Percentiles rank a stretch among this genome's conserved stretches.
Conservation (phyloP, 2,888 invertebrate species). For the Cyaniris semiargus region DNA sequence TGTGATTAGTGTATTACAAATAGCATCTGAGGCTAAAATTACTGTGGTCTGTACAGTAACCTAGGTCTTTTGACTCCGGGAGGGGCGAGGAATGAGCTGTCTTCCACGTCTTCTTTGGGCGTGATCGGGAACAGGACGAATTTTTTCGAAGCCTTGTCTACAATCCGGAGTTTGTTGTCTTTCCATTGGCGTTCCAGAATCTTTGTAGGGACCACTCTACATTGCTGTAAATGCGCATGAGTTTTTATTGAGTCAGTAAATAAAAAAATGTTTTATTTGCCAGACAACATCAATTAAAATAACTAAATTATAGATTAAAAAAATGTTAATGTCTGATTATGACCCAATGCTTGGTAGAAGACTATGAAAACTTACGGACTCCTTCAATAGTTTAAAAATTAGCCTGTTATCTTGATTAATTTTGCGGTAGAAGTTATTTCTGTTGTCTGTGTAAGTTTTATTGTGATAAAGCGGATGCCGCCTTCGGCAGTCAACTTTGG, state of each 20-base stretch:
- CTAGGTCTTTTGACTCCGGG: constrained; percentile 55
- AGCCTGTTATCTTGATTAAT: constrained; percentile 49
- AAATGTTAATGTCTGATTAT: no score
- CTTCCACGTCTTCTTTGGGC: constrained; percentile 51
- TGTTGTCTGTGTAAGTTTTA: constrained; percentile 46
- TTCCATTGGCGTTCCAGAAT: constrained; percentile 51
- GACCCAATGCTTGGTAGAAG: no score
- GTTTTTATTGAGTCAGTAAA: background rate
- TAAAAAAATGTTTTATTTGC: no score
- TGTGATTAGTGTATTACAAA: no score
- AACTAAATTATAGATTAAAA: no score
- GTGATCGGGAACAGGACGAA: constrained; percentile 59
- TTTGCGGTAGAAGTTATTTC: constrained; percentile 46
- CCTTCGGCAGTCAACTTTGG: constrained; percentile 64
- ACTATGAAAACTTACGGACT: constrained; percentile 48
- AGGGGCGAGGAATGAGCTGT: constrained; percentile 52
- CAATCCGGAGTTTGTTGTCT: constrained; percentile 49
- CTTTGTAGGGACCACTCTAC: constrained; percentile 48
- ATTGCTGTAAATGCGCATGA: background rate
- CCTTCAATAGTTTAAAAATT: constrained; percentile 49
- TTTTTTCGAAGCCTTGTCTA: constrained; percentile 45
- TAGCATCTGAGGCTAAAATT: no score
- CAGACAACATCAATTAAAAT: no score
- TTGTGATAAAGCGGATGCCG: constrained; percentile 36
- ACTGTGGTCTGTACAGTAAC: constrained; percentile 43